These are phyloP conservation scores for Drosophila mojavensis DNA, from an alignment of 1,140 invertebrate genomes.

Conservation along the genomic window DNA sequence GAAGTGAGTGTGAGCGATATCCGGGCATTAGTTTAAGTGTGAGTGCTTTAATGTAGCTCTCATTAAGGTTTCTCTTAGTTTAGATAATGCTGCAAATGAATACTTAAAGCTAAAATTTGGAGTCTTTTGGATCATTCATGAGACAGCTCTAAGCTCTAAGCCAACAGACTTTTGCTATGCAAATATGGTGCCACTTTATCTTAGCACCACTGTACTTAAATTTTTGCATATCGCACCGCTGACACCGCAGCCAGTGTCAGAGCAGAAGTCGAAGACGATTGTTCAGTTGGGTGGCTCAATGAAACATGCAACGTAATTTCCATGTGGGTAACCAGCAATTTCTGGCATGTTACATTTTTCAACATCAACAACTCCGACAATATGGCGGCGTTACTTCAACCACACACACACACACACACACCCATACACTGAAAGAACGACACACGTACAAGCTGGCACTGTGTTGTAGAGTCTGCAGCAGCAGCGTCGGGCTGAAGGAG, in stretches of 20 bases:
- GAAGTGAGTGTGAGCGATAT: not conserved
- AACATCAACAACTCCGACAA: conserved; percentile 83
- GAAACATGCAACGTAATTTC: conserved; percentile 81
- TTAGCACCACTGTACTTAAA: not conserved
- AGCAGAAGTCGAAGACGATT: conserved; percentile 25
- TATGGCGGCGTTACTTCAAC: conserved; percentile 56
- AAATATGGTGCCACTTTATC: too few relatives aligned
- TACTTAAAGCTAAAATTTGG: too few relatives aligned
- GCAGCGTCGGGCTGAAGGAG: not conserved
- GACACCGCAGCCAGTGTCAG: not conserved
- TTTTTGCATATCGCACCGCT: conserved; percentile 4
- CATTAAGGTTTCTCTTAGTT: too few relatives aligned
- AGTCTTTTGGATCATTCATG: too few relatives aligned
- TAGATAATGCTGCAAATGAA: too few relatives aligned
- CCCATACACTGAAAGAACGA: not conserved
- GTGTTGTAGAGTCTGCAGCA: conserved; percentile 7
- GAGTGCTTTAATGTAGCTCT: too few relatives aligned
- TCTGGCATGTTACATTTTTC: conserved; percentile 83
- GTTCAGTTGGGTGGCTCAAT: conserved; percentile 45
- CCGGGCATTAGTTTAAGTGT: not conserved
- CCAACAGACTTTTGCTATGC: too few relatives aligned
- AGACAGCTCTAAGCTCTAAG: too few relatives aligned
- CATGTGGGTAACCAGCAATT: conserved; percentile 83
- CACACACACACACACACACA: conserved; percentile 26
- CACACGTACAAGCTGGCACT: conserved; percentile 17